phyloP scores from a whole-genome alignment of 1,140 invertebrate species.

The Lasioglossum baleicum region DNA sequence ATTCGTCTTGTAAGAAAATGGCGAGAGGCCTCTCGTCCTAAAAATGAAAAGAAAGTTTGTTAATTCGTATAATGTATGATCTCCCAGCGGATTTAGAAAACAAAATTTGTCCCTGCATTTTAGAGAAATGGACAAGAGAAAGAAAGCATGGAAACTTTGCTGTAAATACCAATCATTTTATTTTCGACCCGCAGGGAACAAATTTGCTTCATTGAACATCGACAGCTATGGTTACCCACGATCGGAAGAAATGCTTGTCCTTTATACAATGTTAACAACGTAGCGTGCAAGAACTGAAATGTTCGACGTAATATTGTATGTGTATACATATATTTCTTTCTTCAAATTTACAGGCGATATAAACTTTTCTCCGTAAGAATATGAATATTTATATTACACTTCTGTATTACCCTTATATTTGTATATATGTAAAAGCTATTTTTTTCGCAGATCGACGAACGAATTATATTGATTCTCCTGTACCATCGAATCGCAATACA shows the following conservation, averaged over 20 bases:
- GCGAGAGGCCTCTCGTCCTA: constrained; percentile 31
- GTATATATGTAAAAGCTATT: constrained; percentile 16
- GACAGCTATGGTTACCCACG: background rate
- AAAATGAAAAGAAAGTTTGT: constrained; percentile 41
- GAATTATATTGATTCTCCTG: background rate
- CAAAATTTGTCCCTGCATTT: no score
- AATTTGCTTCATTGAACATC: no score
- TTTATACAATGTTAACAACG: constrained; percentile 25
- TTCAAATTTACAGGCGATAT: constrained; percentile 11
- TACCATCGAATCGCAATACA: background rate
- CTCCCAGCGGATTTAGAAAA: no score
- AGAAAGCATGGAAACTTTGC: no score
- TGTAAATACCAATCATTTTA: no score
- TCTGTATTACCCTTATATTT: constrained; percentile 10
- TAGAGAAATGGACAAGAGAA: no score
- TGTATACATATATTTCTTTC: constrained; percentile 21
- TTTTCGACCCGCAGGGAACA: no score
- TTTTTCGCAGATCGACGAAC: background rate
- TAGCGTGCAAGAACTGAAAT: constrained; percentile 7
- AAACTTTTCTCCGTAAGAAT: constrained; percentile 19
- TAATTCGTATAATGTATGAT: constrained; percentile 8
- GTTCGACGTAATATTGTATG: constrained; percentile 3
- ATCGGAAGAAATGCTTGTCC: background rate
- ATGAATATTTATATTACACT: constrained; percentile 35
- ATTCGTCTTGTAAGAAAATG: constrained; percentile 16